Percentiles rank a stretch among this genome's conserved stretches.
Evolutionary conservation across 2,888 invertebrate species (phyloP).

Genomic region (Rhamphomyia laevipes): DNA sequence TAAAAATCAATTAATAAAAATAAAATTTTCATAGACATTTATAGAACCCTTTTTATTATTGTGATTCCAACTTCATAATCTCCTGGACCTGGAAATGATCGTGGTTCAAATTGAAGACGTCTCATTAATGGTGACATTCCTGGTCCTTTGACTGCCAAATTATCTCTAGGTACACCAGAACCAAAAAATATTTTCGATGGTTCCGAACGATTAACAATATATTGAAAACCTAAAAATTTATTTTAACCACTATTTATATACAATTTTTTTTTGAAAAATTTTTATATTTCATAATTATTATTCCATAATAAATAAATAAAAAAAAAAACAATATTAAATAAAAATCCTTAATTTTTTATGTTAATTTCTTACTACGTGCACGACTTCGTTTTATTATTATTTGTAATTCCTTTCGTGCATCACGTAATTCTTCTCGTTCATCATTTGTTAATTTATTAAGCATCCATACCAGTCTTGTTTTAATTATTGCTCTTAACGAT

Average conservation of each 20-base stretch:
- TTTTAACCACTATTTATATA: too few relatives aligned
- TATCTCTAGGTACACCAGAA: neutral
- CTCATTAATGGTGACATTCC: neutral
- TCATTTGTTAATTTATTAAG: neutral
- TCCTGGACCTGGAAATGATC: neutral
- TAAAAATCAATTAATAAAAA: neutral
- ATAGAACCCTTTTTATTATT: neutral
- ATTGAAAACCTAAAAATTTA: neutral
- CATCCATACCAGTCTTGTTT: neutral
- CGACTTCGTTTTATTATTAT: neutral
- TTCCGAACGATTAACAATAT: neutral
- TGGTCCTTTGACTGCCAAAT: neutral
- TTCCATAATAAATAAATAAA: too few relatives aligned
- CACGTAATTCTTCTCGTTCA: neutral
- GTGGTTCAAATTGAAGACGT: neutral
- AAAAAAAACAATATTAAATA: too few relatives aligned
- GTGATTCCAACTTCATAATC: neutral
- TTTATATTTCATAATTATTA: too few relatives aligned
- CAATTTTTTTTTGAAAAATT: too few relatives aligned
- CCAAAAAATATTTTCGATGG: neutral
- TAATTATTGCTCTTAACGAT: too few relatives aligned
- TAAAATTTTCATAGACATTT: neutral
- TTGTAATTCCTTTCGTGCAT: neutral
- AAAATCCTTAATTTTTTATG: too few relatives aligned
- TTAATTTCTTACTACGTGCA: neutral